phyloP scores from a whole-genome alignment of 2,113 vertebrate species.

The Probosciger aterrimus region DNA sequence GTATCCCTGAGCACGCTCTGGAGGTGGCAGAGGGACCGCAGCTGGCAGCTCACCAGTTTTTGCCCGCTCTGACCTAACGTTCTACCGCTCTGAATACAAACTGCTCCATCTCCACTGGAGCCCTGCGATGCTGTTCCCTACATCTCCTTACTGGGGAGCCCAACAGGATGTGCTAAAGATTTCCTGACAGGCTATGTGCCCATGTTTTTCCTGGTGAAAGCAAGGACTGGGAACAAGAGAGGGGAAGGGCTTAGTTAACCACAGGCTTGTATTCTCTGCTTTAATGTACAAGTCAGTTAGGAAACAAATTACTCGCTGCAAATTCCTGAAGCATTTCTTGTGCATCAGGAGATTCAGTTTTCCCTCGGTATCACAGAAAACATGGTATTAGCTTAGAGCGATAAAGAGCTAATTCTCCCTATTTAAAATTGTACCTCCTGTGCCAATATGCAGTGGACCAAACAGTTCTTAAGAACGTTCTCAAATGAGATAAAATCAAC shows the following conservation, averaged over 20 bases:
- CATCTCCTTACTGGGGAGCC: neutral
- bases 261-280: neutral
- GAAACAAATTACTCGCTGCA: neutral
- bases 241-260: neutral
- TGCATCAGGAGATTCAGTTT: neutral
- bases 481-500: neutral
- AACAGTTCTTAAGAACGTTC: neutral
- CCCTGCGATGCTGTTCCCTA: neutral
- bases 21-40: neutral
- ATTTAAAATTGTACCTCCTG: neutral
- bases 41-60: neutral
- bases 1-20: neutral
- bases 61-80: neutral
- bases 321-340: neutral
- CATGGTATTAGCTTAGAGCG: neutral
- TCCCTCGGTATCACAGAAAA: neutral
- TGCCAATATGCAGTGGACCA: neutral
- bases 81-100: neutral
- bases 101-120: accelerated
- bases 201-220: neutral
- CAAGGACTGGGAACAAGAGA: neutral
- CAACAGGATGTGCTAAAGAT: neutral
- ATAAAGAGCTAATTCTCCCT: neutral
- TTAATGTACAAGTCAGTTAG: neutral
- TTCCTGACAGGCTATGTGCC: neutral